Evolutionary conservation across 2,888 invertebrate species (phyloP).

Genomic region (Panzeria rudis): DNA sequence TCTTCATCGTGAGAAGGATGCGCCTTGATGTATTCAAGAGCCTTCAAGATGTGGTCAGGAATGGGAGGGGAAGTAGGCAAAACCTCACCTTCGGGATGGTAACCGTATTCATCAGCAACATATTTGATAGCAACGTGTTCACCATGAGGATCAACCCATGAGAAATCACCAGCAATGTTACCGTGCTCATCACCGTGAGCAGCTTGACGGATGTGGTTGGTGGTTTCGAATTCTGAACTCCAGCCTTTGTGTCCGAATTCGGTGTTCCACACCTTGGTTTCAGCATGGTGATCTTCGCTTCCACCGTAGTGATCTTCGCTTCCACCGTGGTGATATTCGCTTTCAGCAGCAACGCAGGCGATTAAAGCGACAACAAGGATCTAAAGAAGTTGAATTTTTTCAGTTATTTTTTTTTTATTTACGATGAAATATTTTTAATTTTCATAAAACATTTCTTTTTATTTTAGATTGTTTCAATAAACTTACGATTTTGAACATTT

Average conservation of each 20-base stretch:
- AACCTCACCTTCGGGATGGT: slow-evolving; percentile 74
- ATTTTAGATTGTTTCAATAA: not conserved
- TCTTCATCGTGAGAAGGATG: slow-evolving; percentile 76
- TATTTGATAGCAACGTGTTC: slow-evolving; percentile 76
- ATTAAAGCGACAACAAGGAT: slow-evolving; percentile 73
- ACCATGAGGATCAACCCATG: slow-evolving; percentile 79
- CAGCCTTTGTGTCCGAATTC: slow-evolving; percentile 78
- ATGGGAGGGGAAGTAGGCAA: slow-evolving; percentile 75
- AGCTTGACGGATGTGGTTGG: slow-evolving; percentile 76
- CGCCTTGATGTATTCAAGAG: slow-evolving; percentile 84
- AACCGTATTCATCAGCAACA: slow-evolving; percentile 79
- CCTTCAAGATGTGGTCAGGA: slow-evolving; percentile 74
- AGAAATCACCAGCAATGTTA: slow-evolving; percentile 77
- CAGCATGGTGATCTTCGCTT: slow-evolving; percentile 71
- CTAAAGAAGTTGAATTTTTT: not conserved
- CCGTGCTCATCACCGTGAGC: slow-evolving; percentile 77
- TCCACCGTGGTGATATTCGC: no score
- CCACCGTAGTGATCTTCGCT: no score
- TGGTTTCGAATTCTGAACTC: slow-evolving; percentile 74
- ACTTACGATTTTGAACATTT: slow-evolving; percentile 69
- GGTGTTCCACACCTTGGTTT: slow-evolving; percentile 56
- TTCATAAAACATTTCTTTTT: not conserved
- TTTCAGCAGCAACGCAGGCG: slow-evolving; percentile 68
- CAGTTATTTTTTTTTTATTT: not conserved
- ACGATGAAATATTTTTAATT: not conserved